A percentile compares a stretch with the other conserved stretches of the same genome.
Evolutionary conservation across 1,140 invertebrate genomes (phyloP).

Genomic region (Delia radicum): DNA sequence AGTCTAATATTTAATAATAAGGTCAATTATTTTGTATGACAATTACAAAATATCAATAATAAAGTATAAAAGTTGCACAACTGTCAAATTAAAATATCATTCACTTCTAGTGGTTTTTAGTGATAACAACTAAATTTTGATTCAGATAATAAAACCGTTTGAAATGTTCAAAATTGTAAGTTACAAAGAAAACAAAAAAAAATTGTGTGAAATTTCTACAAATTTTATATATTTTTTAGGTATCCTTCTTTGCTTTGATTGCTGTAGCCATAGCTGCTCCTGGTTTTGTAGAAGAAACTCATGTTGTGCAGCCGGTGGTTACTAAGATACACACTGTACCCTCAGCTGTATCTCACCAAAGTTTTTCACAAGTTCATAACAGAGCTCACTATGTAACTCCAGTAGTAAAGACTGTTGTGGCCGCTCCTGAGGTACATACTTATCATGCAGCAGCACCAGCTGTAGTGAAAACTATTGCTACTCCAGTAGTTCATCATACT

Average conservation of each 20-base stretch:
- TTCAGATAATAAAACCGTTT: constrained; percentile 12
- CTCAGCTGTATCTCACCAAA: constrained; percentile 59
- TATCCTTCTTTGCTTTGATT: constrained; percentile 42
- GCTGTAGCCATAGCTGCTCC: constrained; percentile 47
- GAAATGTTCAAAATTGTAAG: constrained; percentile 54
- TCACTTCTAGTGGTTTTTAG: neutral
- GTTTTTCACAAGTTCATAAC: constrained; percentile 45
- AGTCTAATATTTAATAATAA: neutral
- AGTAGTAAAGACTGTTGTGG: constrained; percentile 35
- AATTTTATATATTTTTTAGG: neutral
- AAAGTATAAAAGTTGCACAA: neutral
- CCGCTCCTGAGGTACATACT: constrained; percentile 8
- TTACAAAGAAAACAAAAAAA: neutral
- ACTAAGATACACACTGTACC: constrained; percentile 47
- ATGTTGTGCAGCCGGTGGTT: constrained; percentile 44
- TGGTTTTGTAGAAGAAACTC: constrained; percentile 39
- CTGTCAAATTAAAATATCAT: neutral
- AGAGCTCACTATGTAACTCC: constrained; percentile 32
- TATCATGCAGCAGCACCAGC: constrained; percentile 1
- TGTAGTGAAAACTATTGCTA: neutral
- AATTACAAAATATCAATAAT: neutral
- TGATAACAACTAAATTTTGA: neutral
- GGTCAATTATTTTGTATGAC: no score
- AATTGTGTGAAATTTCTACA: neutral
- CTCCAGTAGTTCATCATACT: neutral